Base-by-base conservation (phyloP, 2,113 vertebrate genomes). In the Climacteris rufus region DNA sequence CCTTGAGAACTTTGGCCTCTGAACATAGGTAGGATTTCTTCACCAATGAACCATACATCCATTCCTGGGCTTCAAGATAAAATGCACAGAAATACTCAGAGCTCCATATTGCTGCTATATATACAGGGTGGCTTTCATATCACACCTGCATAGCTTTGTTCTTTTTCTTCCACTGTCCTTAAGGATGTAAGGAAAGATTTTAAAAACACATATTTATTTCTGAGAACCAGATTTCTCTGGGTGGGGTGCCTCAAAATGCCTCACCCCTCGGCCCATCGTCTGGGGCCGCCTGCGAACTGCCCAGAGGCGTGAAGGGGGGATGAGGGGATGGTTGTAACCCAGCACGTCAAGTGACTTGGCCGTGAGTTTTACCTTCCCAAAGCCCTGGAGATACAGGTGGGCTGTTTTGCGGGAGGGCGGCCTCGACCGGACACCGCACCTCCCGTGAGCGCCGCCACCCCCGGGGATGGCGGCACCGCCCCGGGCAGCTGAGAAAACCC, bases 371-470 rank as follows among this genome's bases (percentile, higher is more conserved):
- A 21, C 8, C 24, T 27, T 33, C 65, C 31, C 7, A 2, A 5
- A 0, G 2, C 56, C 19, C 1, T 0, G 31, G 19, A 7, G 14
- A n/a, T 2, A 4, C 2, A 3, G 23, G 5, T 0, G 45, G 52
- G 50, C 33, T 6, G 28, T 9, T 15, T 28, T 11, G 47, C 2
- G 10, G 7, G 8, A 42, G 14, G 3, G 5, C 0, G 47, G 56
- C 35, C 35, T 75, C 5, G 1, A 33, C 24, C 23, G 6, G 7
- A 19, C 20, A 2, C 6, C 6, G 9, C n/a, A 15, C 3, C 31
- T 24, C 5, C 16, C 3, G 10, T 1, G 33, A 12, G 14, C 0
- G 47, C 27, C 14, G 4, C 10, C 7, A 10, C 8, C 6, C 6
- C 17, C 7, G 7, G 45, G 3, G 20, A 39, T 6, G 33, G 39